phyloP scores from a whole-genome alignment of 1,140 invertebrate genomes.

The Limonius californicus region DNA sequence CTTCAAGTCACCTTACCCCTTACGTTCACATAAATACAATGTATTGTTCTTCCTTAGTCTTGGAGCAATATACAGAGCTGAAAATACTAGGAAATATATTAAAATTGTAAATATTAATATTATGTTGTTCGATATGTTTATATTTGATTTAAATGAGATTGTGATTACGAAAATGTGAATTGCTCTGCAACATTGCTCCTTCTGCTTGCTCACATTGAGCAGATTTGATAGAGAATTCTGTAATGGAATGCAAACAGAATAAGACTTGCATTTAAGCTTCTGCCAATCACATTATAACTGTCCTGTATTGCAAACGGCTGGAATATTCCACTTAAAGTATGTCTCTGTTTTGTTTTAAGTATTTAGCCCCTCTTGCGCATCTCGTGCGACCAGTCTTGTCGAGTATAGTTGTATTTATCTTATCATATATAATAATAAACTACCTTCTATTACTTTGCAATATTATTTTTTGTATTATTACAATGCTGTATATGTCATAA shows the following conservation, averaged over 20 bases:
- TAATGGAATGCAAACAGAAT: slow-evolving; percentile 25
- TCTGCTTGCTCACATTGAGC: slow-evolving; percentile 33
- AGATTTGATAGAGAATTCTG: slow-evolving; percentile 24
- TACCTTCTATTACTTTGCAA: not conserved
- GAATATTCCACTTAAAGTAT: slow-evolving; percentile 17
- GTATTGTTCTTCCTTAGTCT: slow-evolving; percentile 37
- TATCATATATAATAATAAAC: not conserved
- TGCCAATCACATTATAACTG: slow-evolving; percentile 26
- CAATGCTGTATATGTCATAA: not conserved
- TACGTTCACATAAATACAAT: slow-evolving; percentile 30
- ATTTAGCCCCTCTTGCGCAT: slow-evolving; percentile 9
- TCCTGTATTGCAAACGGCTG: slow-evolving; percentile 18
- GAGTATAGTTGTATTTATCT: not conserved
- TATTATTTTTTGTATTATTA: slow-evolving; percentile 9
- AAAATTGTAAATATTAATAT: slow-evolving; percentile 16
- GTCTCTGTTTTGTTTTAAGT: slow-evolving; percentile 18
- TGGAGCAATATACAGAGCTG: slow-evolving; percentile 29
- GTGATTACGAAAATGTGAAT: slow-evolving; percentile 12
- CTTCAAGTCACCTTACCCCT: slow-evolving; percentile 20
- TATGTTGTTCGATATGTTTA: slow-evolving; percentile 9
- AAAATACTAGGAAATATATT: not conserved
- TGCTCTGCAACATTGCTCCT: slow-evolving; percentile 27
- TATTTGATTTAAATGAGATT: slow-evolving; percentile 20
- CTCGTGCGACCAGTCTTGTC: slow-evolving; percentile 1
- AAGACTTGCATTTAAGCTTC: slow-evolving; percentile 33